These are phyloP conservation scores for Seriola aureovittata DNA, from an alignment of 2,113 vertebrate genomes.

Conservation along the genomic window DNA sequence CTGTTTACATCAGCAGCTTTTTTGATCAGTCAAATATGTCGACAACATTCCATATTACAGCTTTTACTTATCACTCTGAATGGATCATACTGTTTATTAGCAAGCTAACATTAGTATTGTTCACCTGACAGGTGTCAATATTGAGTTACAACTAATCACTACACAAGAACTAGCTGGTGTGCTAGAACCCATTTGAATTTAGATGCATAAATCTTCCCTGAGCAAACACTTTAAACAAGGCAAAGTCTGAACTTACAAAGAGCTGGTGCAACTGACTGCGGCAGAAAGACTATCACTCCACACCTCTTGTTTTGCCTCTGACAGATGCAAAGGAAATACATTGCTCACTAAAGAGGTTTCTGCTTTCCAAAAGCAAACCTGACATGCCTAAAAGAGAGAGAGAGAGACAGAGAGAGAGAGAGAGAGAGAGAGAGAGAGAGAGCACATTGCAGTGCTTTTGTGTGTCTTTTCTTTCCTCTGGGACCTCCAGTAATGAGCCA, in stretches of 20 bases:
- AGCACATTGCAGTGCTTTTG: conserved; percentile 3
- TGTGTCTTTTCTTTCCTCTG: conserved; percentile 40
- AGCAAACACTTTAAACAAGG: neutral
- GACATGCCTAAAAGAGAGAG: conserved; percentile 10
- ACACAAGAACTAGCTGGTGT: neutral
- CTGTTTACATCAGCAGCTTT: neutral
- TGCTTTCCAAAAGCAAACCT: conserved; percentile 26
- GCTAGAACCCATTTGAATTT: neutral
- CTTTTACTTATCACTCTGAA: neutral
- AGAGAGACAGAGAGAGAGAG: neutral
- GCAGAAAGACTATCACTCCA: neutral
- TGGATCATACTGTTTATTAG: neutral
- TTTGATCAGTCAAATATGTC: no score
- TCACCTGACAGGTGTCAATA: neutral
- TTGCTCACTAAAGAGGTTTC: conserved; percentile 5
- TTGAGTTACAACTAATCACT: neutral
- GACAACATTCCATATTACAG: no score
- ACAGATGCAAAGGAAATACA: conserved; percentile 7
- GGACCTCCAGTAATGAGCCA: conserved; percentile 67
- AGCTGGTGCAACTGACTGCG: neutral
- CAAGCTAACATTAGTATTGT: neutral
- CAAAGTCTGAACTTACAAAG: neutral
- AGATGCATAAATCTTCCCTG: neutral
- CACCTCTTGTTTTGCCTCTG: neutral
- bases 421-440: neutral